Evolutionary conservation across 2,797 vertebrate genomes (phyloP).

Genomic region (Antennarius maculatus): DNA sequence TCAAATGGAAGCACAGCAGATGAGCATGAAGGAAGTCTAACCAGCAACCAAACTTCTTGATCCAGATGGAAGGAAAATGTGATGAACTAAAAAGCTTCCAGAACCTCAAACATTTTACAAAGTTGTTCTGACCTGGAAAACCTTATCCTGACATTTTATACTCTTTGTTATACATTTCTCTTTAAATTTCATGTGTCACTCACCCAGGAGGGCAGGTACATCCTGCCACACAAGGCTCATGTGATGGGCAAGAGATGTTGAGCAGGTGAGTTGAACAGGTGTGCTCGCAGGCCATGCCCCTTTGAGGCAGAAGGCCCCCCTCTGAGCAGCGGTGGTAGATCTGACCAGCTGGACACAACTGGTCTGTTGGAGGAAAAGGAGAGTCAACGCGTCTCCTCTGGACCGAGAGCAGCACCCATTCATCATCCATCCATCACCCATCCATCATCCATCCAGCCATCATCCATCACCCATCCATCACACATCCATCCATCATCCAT

Average conservation of each 20-base stretch:
- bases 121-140: too few species aligned
- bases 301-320: constrained; percentile 66
- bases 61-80: too few species aligned
- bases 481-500: too few species aligned
- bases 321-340: constrained; percentile 90
- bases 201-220: constrained; percentile 91
- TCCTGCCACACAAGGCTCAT: constrained; percentile 89
- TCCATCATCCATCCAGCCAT: too few species aligned
- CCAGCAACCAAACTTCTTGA: background rate
- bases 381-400: background rate
- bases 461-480: background rate
- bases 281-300: constrained; percentile 83
- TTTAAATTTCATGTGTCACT: constrained; percentile 52
- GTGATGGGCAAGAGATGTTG: constrained; percentile 87
- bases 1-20: background rate
- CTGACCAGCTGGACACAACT: constrained; percentile 87
- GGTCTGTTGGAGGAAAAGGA: constrained; percentile 69
- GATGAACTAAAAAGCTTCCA: too few species aligned
- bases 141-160: too few species aligned
- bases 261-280: constrained; percentile 94
- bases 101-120: too few species aligned
- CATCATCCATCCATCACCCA: too few species aligned
- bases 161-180: too few species aligned
- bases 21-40: background rate
- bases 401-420: background rate